Evolutionary conservation across 1,140 invertebrate species (phyloP), one percentile per base, ranked within the genome.

Genomic region (Notospermus geniculatus): DNA sequence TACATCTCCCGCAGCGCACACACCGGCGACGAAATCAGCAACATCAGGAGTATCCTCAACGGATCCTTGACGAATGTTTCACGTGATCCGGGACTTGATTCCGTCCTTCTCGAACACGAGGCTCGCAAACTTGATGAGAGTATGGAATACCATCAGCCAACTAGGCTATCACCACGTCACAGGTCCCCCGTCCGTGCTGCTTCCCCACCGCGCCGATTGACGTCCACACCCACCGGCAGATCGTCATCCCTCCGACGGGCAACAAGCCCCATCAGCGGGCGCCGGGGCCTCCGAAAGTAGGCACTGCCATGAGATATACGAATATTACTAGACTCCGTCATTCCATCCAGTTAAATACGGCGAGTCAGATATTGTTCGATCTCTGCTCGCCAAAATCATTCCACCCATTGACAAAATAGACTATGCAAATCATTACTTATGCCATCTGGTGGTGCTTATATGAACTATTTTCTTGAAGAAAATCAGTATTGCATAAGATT

Each of bases 1-100:
- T 95, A 92, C 80, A 87, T 94, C 5, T 79, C 89, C 56, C 85
- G 90, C 62, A 91, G 89, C 72, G 88, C 90, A 0, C 85, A 90
- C 63, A 88, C 91, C 11, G 91, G 91, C 0, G 82, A 91, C 23
- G 92, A 93, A 77, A 91, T 93, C 85, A 88, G 90, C 70, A 88
- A 92, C 60, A 80, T 95, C 56, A 85, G 92, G 15, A 65, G 59
- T 53, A 63, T 78, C 1, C 83, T 96, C 0, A 91, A 92, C 0
- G 90, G 90, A 72, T 94, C 91, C 0, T 79, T 95, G 57, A 83
- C 89, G 50, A 91, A 89, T 17, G 90, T 95, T 0, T 85, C 88
- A 0, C 89, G 89, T 74, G 90, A 92, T 80, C 89, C 89, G 13
- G 87, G 88, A 0, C 78, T 93, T 28, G 78, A 81, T 62, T 69